Conservation (phyloP, 2,113 vertebrate genomes). For the Dolichotis patagonum region DNA sequence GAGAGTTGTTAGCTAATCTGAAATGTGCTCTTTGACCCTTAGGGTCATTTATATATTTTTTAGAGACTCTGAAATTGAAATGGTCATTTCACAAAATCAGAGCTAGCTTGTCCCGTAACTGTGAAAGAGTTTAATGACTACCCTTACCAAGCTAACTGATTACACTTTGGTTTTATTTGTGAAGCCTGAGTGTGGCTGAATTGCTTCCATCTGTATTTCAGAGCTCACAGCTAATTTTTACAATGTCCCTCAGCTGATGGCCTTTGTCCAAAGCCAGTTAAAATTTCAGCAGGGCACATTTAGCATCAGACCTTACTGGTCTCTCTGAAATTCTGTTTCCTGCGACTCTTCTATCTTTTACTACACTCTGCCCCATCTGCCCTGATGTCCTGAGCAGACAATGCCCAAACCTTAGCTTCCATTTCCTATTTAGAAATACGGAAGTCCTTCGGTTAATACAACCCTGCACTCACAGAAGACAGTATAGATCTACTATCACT, state of each 20-base stretch:
- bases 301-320: neutral
- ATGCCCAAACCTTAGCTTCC: neutral
- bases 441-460: neutral
- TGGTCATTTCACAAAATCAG: neutral
- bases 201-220: neutral
- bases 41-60: neutral
- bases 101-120: neutral
- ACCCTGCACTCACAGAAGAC: neutral
- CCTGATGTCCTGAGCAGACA: neutral
- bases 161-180: neutral
- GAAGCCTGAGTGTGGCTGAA: neutral
- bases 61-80: neutral
- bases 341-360: neutral
- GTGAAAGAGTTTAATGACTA: neutral
- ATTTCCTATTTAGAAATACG: neutral
- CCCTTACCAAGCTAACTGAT: neutral
- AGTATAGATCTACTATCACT: neutral
- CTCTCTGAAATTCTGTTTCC: neutral
- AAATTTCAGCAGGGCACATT: neutral
- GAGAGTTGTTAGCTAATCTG: neutral
- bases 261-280: neutral
- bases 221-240: neutral
- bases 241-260: neutral
- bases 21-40: neutral
- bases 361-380: too few species aligned